Conservation (phyloP, 1,140 invertebrate genomes). For the Copidosoma floridanum region DNA sequence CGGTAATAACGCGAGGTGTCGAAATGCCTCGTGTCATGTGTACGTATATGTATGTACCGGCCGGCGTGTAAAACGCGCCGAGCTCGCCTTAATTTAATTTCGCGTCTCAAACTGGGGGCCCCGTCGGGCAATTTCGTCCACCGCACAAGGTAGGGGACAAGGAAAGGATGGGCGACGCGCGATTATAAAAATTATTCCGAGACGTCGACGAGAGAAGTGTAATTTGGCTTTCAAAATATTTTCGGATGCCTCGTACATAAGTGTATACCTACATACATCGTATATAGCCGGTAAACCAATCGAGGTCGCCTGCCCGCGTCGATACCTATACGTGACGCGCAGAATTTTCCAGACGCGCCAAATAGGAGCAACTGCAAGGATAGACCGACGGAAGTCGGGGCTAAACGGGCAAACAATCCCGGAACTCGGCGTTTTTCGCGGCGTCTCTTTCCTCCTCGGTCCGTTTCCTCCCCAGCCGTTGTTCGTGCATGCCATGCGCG, state of each 20-base stretch:
- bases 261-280: no score
- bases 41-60: no score
- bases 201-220: not conserved
- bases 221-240: slow-evolving; percentile 18
- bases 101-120: not conserved
- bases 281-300: no score
- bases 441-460: no score
- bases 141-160: not conserved
- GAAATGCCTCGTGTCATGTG: slow-evolving; percentile 9
- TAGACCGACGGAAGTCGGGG: slow-evolving; percentile 21
- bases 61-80: not conserved
- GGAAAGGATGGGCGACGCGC: not conserved
- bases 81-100: slow-evolving; percentile 16
- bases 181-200: slow-evolving; percentile 12
- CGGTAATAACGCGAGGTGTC: no score
- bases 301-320: no score
- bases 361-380: no score
- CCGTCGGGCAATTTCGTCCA: not conserved
- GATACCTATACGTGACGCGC: no score
- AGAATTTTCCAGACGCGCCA: no score
- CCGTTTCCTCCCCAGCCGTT: no score
- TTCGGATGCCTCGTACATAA: not conserved
- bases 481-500: not conserved
- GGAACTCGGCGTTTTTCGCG: slow-evolving; percentile 20
- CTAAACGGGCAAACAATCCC: slow-evolving; percentile 2